phyloP scores from a whole-genome alignment of 2,888 invertebrate genomes.

The Dusona sp. region DNA sequence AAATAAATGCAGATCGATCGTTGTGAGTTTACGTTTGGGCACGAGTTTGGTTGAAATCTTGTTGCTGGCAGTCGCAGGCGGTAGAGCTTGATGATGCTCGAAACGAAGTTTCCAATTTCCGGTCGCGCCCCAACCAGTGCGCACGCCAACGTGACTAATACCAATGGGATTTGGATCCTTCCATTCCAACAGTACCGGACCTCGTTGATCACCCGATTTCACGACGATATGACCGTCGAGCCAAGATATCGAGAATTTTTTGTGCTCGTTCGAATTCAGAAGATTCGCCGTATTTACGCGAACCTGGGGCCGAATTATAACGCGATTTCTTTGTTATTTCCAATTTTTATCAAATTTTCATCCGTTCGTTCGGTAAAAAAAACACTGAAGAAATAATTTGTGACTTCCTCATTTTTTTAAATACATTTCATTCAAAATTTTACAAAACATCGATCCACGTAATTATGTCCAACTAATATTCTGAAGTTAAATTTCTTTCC shows the following conservation, averaged over 20 bases:
- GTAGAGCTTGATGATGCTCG: slow-evolving; percentile 72
- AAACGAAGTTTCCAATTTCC: slow-evolving; percentile 87
- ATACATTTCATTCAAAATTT: too few relatives aligned
- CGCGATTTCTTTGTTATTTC: slow-evolving; percentile 21
- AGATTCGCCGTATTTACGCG: slow-evolving; percentile 87
- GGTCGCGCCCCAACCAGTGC: slow-evolving; percentile 88
- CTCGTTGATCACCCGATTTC: slow-evolving; percentile 85
- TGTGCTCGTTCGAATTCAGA: slow-evolving; percentile 86
- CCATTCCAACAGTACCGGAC: slow-evolving; percentile 87
- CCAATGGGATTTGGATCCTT: slow-evolving; percentile 87
- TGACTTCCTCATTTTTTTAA: too few relatives aligned
- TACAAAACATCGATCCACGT: too few relatives aligned
- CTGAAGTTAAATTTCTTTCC: too few relatives aligned
- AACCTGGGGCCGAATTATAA: slow-evolving; percentile 82
- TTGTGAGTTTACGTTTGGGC: slow-evolving; percentile 61
- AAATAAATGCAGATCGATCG: slow-evolving; percentile 1
- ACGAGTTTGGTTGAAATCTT: slow-evolving; percentile 41
- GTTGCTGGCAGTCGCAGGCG: slow-evolving; percentile 24
- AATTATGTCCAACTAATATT: too few relatives aligned
- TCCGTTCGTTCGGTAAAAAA: neutral
- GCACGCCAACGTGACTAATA: slow-evolving; percentile 88
- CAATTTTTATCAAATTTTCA: neutral
- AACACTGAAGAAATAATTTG: neutral
- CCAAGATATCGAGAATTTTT: slow-evolving; percentile 87
- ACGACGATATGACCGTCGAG: slow-evolving; percentile 86